phyloP scores from a whole-genome alignment of 2,797 vertebrate species.

The Hapalemur alaotrensis region DNA sequence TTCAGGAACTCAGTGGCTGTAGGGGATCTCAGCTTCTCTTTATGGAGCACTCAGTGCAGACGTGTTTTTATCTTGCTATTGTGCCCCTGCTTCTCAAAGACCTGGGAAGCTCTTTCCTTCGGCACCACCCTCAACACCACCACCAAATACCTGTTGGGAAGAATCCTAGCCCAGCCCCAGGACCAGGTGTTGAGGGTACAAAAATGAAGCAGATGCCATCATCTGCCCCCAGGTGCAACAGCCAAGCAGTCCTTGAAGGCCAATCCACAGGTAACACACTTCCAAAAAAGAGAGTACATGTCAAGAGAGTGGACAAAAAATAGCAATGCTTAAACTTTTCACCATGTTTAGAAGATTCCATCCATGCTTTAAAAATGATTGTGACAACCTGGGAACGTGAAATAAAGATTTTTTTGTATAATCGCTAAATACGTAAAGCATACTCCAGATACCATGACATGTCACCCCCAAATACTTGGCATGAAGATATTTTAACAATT shows the following conservation, averaged over 20 bases:
- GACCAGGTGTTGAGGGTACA: not conserved
- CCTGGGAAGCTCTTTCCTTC: not conserved
- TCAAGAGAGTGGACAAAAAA: not conserved
- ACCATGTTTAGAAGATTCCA: not conserved
- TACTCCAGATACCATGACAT: not conserved
- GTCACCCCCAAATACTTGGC: not conserved
- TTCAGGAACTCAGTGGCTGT: not conserved
- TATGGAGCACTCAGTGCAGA: not conserved
- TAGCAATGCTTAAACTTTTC: not conserved
- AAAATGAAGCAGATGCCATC: not conserved
- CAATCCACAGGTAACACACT: not conserved
- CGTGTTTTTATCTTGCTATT: not conserved
- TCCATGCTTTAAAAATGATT: not conserved
- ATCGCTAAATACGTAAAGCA: not conserved
- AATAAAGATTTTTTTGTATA: not conserved
- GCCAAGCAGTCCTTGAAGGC: not conserved
- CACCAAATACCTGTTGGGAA: not conserved
- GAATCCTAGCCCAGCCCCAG: not conserved
- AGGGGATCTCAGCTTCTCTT: not conserved
- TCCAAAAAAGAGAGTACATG: not conserved
- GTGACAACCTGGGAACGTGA: not conserved
- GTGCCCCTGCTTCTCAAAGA: not conserved
- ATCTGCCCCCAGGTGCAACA: not conserved
- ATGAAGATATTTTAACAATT: not conserved
- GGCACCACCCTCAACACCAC: too few species aligned